Base-by-base conservation (phyloP, 1,140 invertebrate species). In the Pogonomyrmex californicus region DNA sequence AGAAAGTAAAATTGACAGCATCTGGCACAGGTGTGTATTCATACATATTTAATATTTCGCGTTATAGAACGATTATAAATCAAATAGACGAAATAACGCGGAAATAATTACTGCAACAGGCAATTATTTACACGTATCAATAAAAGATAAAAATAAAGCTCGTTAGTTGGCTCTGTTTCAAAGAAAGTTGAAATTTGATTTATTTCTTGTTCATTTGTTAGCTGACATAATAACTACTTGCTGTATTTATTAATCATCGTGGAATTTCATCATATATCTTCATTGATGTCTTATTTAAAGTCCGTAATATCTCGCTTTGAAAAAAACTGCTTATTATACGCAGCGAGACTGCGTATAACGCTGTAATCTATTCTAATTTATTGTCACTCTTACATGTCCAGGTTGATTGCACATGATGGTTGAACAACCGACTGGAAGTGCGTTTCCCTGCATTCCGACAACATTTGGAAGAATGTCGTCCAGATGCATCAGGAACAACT, bases 401-500 rank as follows among this genome's bases (percentile, higher is more conserved):
- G 96, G 95, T 68, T 97, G 95, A 92, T 98, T 98, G 63, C 97
- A 96, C 86, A 97, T 97, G 33, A 98, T 95, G 1, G 97, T 96
- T 3, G 97, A 97, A 94, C 98, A 98, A 36, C 98, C 98, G 6
- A 97, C 96, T 1, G 97, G 96, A 86, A 97, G 96, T 60, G 96
- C 95, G 58, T 96, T 96, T 49, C 87, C 91, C 81, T 86, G 81
- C 23, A 17, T 85, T 54, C 54, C 86, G 91, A 92, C 95, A 63
- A 96, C 96, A 81, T 96, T 96, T 1, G 97, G 96, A 51, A 98
- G 94, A 49, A 98, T 97, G 88, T 98, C 97, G 90, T 98, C 98
- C 96, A 98, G 96, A 93, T 98, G 98, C 87, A 98, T 96, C 0
- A 98, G 95, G 93, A 98, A 98, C 47, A 98, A 93, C 98, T 98